phyloP scores from a whole-genome alignment of 2,797 vertebrate genomes.

The Sylvilagus floridanus region DNA sequence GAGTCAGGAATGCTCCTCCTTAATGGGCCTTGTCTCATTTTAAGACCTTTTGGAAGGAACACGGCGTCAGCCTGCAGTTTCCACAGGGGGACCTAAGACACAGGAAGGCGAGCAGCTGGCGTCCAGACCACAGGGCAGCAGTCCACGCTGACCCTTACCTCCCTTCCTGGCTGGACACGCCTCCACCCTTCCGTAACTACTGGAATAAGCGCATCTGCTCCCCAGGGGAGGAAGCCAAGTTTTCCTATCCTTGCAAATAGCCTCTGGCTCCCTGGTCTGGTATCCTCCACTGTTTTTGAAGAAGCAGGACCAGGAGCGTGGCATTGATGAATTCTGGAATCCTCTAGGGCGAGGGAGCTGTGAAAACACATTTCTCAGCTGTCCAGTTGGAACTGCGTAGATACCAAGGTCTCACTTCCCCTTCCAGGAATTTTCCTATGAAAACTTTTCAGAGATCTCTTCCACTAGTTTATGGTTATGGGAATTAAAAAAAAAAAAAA shows the following conservation, averaged over 20 bases:
- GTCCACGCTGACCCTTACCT: neutral
- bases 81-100: neutral
- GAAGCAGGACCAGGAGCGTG: neutral
- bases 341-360: slow-evolving; percentile 10
- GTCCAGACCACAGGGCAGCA: neutral
- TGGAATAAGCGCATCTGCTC: neutral
- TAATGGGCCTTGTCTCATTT: slow-evolving; percentile 48
- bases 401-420: slow-evolving; percentile 68
- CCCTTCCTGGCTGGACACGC: neutral
- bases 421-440: slow-evolving; percentile 82
- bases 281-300: neutral
- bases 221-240: neutral
- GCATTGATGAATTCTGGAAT: slow-evolving; percentile 57
- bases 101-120: neutral
- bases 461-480: slow-evolving; percentile 78
- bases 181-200: neutral
- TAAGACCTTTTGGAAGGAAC: neutral
- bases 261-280: slow-evolving; percentile 17
- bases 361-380: slow-evolving; percentile 60
- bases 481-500: slow-evolving; percentile 70
- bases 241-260: slow-evolving; percentile 23
- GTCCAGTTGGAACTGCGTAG: slow-evolving; percentile 72
- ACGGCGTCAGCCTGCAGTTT: neutral
- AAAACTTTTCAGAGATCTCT: slow-evolving; percentile 77
- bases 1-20: slow-evolving; percentile 47